Percentiles rank a stretch among this genome's conserved stretches.
Evolutionary conservation across 2,113 vertebrate genomes (phyloP).

Genomic region (Dolichotis patagonum): DNA sequence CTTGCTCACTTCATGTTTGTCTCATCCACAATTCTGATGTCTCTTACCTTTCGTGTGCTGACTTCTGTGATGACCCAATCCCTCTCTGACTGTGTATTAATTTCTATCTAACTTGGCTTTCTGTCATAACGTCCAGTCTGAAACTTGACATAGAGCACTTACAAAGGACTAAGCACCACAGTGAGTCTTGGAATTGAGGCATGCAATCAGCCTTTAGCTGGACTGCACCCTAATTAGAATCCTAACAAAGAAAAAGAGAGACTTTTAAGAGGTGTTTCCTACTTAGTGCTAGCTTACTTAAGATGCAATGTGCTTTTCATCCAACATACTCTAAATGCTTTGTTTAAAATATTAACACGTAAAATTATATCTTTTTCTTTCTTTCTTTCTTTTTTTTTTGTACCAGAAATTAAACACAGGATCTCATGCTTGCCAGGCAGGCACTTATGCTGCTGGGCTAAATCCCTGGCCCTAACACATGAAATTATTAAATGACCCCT

Average conservation of each 20-base stretch:
- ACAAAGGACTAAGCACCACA: background rate
- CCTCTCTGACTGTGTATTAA: background rate
- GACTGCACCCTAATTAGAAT: background rate
- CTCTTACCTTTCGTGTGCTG: background rate
- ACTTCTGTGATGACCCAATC: background rate
- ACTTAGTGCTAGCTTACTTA: background rate
- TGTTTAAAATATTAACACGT: background rate
- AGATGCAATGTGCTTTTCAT: background rate
- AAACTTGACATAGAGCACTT: background rate
- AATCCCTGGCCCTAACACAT: background rate
- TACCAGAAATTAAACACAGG: no score
- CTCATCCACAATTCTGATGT: background rate
- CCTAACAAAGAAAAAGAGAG: background rate
- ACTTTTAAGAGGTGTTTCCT: background rate
- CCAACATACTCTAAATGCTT: background rate
- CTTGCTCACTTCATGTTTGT: background rate
- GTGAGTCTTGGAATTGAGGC: background rate
- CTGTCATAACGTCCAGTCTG: background rate
- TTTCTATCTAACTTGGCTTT: background rate
- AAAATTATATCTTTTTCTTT: no score
- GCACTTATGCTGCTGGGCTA: no score
- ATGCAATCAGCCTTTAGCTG: background rate
- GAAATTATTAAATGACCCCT: background rate
- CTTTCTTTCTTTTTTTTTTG: no score
- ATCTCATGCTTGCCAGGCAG: no score